These are phyloP conservation scores for Arion vulgaris DNA, from an alignment of 1,140 invertebrate genomes.

Conservation along the genomic window DNA sequence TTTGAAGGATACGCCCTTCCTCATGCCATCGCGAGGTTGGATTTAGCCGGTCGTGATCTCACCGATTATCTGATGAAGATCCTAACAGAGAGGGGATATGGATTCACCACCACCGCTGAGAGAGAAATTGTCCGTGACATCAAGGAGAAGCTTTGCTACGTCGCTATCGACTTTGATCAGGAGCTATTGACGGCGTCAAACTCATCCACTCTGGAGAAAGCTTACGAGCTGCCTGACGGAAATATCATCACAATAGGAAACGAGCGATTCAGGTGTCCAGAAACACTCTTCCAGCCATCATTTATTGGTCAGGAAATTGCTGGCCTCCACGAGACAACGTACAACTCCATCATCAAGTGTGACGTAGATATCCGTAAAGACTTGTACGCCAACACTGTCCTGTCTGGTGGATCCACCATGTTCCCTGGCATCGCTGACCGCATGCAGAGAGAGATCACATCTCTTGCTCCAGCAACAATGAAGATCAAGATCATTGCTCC, in stretches of 20 bases:
- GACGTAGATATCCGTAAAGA: slow-evolving; percentile 88
- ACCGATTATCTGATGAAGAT: slow-evolving; percentile 79
- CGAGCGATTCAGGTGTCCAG: slow-evolving; percentile 63
- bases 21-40: slow-evolving; percentile 24
- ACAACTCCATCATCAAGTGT: slow-evolving; percentile 85
- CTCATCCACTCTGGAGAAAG: slow-evolving; percentile 68
- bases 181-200: slow-evolving; percentile 52
- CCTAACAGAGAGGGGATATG: slow-evolving; percentile 81
- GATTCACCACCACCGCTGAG: slow-evolving; percentile 66
- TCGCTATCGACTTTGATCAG: slow-evolving; percentile 58
- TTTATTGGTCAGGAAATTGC: slow-evolving; percentile 63
- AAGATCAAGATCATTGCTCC: slow-evolving; percentile 69
- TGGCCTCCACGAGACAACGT: slow-evolving; percentile 74
- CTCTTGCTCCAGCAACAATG: slow-evolving; percentile 46
- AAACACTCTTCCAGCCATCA: slow-evolving; percentile 81
- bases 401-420: slow-evolving; percentile 81
- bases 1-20: slow-evolving; percentile 22
- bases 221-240: slow-evolving; percentile 73
- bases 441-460: slow-evolving; percentile 80
- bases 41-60: slow-evolving; percentile 22
- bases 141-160: slow-evolving; percentile 24
- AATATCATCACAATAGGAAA: slow-evolving; percentile 64
- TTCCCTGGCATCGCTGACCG: slow-evolving; percentile 90
- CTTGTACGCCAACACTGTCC: slow-evolving; percentile 85
- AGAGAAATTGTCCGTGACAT: slow-evolving; percentile 81